Evolutionary conservation across 2,113 vertebrate species (phyloP).

Genomic region (Ceyx margarethae): DNA sequence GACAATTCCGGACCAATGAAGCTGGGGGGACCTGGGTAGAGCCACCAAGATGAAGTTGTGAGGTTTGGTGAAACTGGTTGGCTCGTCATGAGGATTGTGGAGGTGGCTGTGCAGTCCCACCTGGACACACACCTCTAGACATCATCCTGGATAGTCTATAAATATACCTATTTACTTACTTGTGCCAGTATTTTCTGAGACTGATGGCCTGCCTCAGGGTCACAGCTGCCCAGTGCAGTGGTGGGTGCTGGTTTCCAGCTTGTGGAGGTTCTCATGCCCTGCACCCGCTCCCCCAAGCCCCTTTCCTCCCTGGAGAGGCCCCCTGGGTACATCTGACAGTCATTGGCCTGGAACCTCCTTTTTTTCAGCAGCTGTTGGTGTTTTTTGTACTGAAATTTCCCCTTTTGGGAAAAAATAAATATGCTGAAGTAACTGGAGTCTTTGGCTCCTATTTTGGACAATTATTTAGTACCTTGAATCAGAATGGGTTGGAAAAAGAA

Average conservation of each 20-base stretch:
- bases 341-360: background rate
- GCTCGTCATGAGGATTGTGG: background rate
- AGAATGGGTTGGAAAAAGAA: background rate
- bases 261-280: fast-evolving
- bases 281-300: background rate
- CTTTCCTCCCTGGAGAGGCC: fast-evolving
- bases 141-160: background rate
- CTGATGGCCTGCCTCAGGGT: background rate
- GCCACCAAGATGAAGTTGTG: background rate
- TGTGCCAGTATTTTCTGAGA: background rate
- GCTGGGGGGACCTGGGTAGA: background rate
- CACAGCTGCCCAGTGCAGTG: fast-evolving
- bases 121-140: background rate
- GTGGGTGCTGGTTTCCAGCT: background rate
- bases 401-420: background rate
- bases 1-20: fast-evolving
- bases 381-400: background rate
- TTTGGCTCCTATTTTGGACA: background rate
- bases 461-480: background rate
- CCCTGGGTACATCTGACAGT: background rate
- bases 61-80: background rate
- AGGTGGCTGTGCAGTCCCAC: background rate
- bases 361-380: background rate
- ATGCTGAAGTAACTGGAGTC: background rate
- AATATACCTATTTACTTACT: background rate